Base-by-base conservation (phyloP, 2,888 invertebrate species). In the Drosophila macrospina region DNA sequence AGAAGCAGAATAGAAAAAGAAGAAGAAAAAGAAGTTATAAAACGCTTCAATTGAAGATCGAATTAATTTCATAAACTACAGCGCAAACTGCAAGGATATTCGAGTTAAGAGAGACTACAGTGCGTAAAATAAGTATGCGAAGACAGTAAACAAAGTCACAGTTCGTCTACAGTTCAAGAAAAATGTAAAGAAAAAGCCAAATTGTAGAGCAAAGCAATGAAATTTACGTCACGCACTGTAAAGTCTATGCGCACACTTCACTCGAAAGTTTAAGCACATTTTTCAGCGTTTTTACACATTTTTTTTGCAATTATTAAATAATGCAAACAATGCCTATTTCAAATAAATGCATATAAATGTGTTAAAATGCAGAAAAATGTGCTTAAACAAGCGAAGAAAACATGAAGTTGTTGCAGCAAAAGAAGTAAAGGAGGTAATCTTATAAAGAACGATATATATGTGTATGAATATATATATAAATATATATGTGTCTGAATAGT, bases 401-500 rank as follows among this genome's bases (percentile, higher is more conserved):
- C 20, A 20, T 20, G 20, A 3, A 20, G 20, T 20, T 6, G 28
- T 7, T 8, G 20, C 15, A 30, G 26, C 7, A 32, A 37, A 57
- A 42, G 28, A 36, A 28, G 26, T 24, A 48, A 64, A 30, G 20
- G 5, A 30, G 20, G 5, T 41, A 41, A 15, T 13, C 37, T 8
- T 28, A 11, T 26, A 51, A 28, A n/a, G 20, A 20, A 20, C n/a
- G 10, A 44, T 30, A 47, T 32, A 44, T 16, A 44, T 37, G n/a
- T 26, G 2, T 2, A 20, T 10, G n/a, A n/a, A 44, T 42, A 24
- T 15, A 28, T 24, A 20, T 20, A 20, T 20, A 20, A 2, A 20
- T 20, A 20, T 20, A 20, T 37, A 8, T 26, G 2, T 50, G 5
- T 28, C 42, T 42, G 30, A 62, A 30, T 69, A 73, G 73, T 69